Percentiles rank a stretch among this genome's conserved stretches.
Evolutionary conservation across 2,797 vertebrate species (phyloP).

Genomic region (Uromys caudimaculatus): DNA sequence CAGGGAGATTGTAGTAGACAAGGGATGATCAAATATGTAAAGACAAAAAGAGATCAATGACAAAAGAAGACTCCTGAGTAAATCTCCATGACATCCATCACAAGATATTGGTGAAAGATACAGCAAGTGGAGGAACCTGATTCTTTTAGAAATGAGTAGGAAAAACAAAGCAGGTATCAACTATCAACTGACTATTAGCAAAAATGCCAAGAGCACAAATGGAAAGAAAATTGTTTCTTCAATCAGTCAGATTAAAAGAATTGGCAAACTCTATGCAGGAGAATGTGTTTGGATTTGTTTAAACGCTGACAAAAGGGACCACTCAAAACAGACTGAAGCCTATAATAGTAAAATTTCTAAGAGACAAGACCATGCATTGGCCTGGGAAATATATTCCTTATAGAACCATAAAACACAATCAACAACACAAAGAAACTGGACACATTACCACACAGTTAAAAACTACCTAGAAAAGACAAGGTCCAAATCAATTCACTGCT

Average conservation of each 20-base stretch:
- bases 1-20: neutral
- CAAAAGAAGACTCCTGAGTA: neutral
- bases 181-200: neutral
- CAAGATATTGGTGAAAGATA: neutral
- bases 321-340: neutral
- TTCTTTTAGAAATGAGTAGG: neutral
- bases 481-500: neutral
- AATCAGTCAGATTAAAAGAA: neutral
- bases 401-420: neutral
- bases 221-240: neutral
- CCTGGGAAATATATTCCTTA: neutral
- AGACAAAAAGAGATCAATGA: neutral
- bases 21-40: neutral
- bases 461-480: neutral
- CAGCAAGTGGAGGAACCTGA: neutral
- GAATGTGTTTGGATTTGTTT: neutral
- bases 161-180: neutral
- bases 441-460: neutral
- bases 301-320: neutral
- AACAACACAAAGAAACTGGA: neutral
- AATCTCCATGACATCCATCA: neutral
- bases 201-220: neutral
- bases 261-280: neutral
- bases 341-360: neutral
- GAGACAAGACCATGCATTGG: neutral